Conservation (phyloP, 2,888 invertebrate genomes). For the Noctuana brunneofusca region DNA sequence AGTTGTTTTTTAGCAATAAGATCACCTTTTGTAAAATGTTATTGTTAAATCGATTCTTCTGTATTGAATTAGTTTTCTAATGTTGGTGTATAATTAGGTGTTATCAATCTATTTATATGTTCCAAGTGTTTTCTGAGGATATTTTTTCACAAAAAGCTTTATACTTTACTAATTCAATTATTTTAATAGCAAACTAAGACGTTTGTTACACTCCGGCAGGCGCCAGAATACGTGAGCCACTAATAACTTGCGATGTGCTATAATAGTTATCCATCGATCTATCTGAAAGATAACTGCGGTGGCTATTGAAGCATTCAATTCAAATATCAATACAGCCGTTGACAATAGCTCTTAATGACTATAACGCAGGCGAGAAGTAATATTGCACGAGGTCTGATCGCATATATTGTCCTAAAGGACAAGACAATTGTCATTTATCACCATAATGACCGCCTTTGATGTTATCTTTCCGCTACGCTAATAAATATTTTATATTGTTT, state of each 20-base stretch:
- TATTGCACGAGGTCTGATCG: slow-evolving; percentile 71
- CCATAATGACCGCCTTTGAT: slow-evolving; percentile 78
- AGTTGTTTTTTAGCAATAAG: too few relatives aligned
- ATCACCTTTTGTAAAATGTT: too few relatives aligned
- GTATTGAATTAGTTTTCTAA: too few relatives aligned
- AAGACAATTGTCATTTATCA: slow-evolving; percentile 81
- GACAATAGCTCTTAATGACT: slow-evolving; percentile 78
- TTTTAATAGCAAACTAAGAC: slow-evolving; percentile 8
- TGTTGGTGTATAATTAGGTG: too few relatives aligned
- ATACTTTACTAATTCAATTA: slow-evolving; percentile 2
- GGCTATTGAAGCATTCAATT: slow-evolving; percentile 74
- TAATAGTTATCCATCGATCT: slow-evolving; percentile 64
- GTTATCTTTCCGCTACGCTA: slow-evolving; percentile 65
- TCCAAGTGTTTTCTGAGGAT: too few relatives aligned
- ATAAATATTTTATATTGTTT: slow-evolving; percentile 40
- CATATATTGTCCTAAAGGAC: slow-evolving; percentile 77
- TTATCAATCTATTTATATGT: too few relatives aligned
- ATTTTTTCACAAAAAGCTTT: background rate
- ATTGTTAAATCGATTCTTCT: too few relatives aligned
- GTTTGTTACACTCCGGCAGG: slow-evolving; percentile 7
- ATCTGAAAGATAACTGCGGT: slow-evolving; percentile 67
- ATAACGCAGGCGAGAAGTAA: slow-evolving; percentile 72
- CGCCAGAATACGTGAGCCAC: slow-evolving; percentile 29
- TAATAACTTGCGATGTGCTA: slow-evolving; percentile 58
- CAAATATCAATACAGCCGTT: slow-evolving; percentile 70